Evolutionary conservation across 30 jellyfish, hydroid and myxozoan species (phyloP), one percentile per base, ranked within the genome.

Genomic region (Rhopilema esculentum): DNA sequence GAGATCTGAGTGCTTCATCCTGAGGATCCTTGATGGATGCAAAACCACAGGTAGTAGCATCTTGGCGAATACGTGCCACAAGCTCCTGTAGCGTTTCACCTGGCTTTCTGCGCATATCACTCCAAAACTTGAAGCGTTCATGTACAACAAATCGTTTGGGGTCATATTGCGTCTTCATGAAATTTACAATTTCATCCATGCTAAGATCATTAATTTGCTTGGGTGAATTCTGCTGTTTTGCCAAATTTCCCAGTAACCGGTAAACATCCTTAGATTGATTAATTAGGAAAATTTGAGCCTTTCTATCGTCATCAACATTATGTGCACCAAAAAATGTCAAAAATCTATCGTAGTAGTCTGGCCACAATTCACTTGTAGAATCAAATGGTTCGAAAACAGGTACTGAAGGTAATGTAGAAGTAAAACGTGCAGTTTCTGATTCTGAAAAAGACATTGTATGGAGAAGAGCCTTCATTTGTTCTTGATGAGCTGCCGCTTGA

Each of bases 41-140:
- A 50, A 82, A 82, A 23, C 68, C 90, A 67, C 89, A 64, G 76
- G 89, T 82, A 15, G 91, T 48, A n/a, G 91, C 91, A 27, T 82
- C 89, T 33, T 82, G 89, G 40, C 91, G 89, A 33, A 69, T 72
- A 22, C 74, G 29, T 72, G 89, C 87, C 27, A 91, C 89, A 23
- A 82, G 53, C 53, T 69, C 89, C 74, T 82, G 91, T 22, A 82
- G 33, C 29, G 91, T 82, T 50, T 82, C 91, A n/a, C 89, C 87
- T 23, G 89, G 91, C 32, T 82, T 82, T 26, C 76, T 26, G 27
- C 53, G 70, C 74, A 72, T 68, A 48, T 68, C 74, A 26, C 62
- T 64, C 89, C 89, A 82, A 82, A 82, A 82, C 91, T 72, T 82
- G 74, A 28, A 82, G 22, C 91, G 89, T 24, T 82, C 90, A 20